A percentile compares a stretch with the other conserved stretches of the same genome.
Conservation (phyloP, 2,888 invertebrate species). For the Xanthorhoe designata region DNA sequence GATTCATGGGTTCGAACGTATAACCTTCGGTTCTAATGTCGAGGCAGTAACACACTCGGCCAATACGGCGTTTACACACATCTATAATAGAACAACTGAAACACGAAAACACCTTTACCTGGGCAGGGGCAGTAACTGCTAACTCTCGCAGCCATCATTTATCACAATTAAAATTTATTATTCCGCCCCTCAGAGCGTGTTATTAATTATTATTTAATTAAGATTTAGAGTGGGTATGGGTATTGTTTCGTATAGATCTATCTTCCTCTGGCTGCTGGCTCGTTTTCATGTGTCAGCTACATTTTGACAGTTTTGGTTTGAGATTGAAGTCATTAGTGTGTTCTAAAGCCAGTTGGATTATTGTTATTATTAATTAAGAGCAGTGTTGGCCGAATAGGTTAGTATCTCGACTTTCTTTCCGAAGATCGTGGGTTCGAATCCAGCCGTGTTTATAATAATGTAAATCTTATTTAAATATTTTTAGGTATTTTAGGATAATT, state of each 20-base stretch:
- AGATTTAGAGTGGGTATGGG: constrained; percentile 49
- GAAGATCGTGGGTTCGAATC: too few species aligned
- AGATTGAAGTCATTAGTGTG: background rate
- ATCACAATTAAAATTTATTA: constrained; percentile 73
- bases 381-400: too few species aligned
- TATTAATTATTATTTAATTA: constrained; percentile 66
- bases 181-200: constrained; percentile 56
- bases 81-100: background rate
- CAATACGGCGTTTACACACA: background rate
- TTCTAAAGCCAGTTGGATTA: background rate
- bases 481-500: too few species aligned
- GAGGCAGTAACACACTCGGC: too few species aligned
- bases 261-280: constrained; percentile 12
- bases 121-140: constrained; percentile 38
- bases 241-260: constrained; percentile 38
- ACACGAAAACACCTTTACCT: constrained; percentile 26
- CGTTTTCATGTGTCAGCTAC: constrained; percentile 8
- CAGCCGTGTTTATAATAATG: too few species aligned
- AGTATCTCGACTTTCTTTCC: too few species aligned
- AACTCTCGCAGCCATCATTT: constrained; percentile 54
- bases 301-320: background rate
- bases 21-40: too few species aligned
- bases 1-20: too few species aligned
- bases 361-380: too few species aligned
- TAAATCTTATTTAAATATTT: too few species aligned